Evolutionary conservation across 2,888 invertebrate genomes (phyloP).

Genomic region (Charanyca ferruginea): DNA sequence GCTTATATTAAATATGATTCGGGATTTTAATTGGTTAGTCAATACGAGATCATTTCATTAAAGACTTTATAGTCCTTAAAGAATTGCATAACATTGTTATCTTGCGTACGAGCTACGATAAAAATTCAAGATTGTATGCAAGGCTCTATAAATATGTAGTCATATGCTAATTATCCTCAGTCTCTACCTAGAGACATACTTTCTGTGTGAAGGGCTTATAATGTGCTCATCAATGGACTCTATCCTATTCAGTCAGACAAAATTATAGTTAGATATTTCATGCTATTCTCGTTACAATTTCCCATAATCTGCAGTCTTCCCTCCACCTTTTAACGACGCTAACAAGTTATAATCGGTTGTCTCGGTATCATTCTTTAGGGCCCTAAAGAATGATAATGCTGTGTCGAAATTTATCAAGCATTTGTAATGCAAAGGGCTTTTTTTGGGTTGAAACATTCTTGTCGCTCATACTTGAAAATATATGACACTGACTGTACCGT

Average conservation of each 20-base stretch:
- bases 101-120: not conserved
- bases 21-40: constrained; percentile 13
- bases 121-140: not conserved
- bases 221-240: not conserved
- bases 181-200: not conserved
- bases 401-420: too few relatives aligned
- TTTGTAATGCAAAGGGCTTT: too few relatives aligned
- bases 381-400: too few relatives aligned
- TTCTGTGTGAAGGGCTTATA: too few relatives aligned
- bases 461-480: too few relatives aligned
- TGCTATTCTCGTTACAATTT: too few relatives aligned
- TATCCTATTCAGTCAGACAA: too few relatives aligned
- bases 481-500: too few relatives aligned
- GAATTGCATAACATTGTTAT: too few relatives aligned
- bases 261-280: too few relatives aligned
- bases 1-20: constrained; percentile 15
- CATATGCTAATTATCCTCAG: not conserved
- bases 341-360: not conserved
- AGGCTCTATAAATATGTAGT: not conserved
- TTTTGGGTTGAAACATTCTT: too few relatives aligned
- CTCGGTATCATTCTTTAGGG: too few relatives aligned
- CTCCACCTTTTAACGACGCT: not conserved
- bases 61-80: not conserved
- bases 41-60: not conserved
- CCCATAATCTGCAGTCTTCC: not conserved